Base-by-base conservation (phyloP, 1,140 invertebrate species). In the Pogonomyrmex barbatus region DNA sequence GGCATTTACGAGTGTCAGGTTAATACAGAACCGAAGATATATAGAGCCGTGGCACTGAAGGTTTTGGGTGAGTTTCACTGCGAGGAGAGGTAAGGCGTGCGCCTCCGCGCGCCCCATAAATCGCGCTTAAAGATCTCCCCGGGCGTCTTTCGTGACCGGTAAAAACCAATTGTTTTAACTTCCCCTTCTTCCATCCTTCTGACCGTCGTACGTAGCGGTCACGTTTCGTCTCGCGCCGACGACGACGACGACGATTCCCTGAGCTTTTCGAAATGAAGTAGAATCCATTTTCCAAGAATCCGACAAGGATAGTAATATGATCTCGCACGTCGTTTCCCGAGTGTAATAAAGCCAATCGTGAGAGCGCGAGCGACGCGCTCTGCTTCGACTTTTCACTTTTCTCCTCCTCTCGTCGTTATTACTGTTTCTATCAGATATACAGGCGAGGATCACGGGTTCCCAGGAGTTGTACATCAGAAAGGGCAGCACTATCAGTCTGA, bases 401-500 rank as follows among this genome's bases (percentile, higher is more conserved):
- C 54, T 75, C 54, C 17, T 70, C 33, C 17, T 65, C n/a, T 75
- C 52, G n/a, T 71, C 45, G 56, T 84, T 77, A 77, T 52, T 63
- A 12, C 52, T 78, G 73, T 65, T 54, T 42, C 73, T 78, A 50
- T 71, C 65, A 98, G 97, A 97, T 88, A 97, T 98, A 56, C 97
- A 97, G 93, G 98, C 98, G 6, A 97, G 96, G 90, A 98, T 98
- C 91, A 96, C 97, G 93, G 98, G 97, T 65, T 97, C 97, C 3
- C 96, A 97, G 67, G 98, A 98, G 87, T 96, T 98, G 77, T 98
- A 97, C 93, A 97, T 98, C 82, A 98, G 98, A 94, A 97, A 97
- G 90, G 98, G 98, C 70, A 98, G 97, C 93, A 98, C 97, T 65
- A 98, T 98, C 95, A 98, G 97, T 81, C 93, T 98, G 87, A 98